Evolutionary conservation across 1,140 invertebrate genomes (phyloP).

Genomic region (Apis laboriosa): DNA sequence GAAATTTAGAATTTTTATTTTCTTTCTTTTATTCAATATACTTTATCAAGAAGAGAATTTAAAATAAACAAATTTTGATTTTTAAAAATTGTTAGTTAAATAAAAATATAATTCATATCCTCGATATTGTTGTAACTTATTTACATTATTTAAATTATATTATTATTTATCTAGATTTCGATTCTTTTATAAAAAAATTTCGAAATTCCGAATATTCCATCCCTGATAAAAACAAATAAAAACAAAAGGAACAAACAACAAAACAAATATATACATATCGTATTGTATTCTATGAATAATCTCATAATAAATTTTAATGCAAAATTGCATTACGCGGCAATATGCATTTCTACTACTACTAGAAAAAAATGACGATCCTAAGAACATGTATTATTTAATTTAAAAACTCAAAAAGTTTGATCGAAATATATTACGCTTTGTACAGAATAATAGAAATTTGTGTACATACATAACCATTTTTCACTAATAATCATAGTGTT

Average conservation of each 20-base stretch:
- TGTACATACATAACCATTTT: conserved; percentile 18
- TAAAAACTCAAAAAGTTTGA: neutral
- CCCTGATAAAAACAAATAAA: neutral
- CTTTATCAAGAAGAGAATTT: no score
- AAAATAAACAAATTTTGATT: no score
- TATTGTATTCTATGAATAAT: neutral
- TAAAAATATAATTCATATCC: no score
- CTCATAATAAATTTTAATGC: no score
- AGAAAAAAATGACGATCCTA: neutral
- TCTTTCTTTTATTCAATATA: no score
- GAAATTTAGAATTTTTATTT: no score
- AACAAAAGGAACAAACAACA: neutral
- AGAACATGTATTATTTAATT: neutral
- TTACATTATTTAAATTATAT: no score
- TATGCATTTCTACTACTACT: neutral
- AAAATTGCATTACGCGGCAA: neutral
- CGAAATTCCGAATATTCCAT: no score
- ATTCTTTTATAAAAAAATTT: no score
- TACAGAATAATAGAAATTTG: conserved; percentile 6
- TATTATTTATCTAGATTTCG: no score
- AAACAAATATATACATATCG: neutral
- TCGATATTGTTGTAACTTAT: no score
- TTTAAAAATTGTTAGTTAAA: no score
- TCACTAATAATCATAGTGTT: conserved; percentile 2
- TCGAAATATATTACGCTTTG: neutral